Base-by-base conservation (phyloP, 2,797 vertebrate genomes). In the Chelon auratus region DNA sequence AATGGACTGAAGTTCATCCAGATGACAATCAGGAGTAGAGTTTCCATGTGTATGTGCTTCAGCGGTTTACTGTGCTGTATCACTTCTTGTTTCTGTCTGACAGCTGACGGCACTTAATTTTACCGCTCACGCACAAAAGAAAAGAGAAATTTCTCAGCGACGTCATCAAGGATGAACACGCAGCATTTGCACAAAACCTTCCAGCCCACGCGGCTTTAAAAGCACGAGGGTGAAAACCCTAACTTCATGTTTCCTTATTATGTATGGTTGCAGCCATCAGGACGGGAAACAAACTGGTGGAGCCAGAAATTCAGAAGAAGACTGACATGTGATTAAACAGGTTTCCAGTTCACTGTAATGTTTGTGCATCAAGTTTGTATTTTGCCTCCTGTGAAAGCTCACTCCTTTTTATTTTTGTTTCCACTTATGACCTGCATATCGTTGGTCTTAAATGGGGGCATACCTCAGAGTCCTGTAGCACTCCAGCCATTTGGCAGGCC, bases 391-490 rank as follows among this genome's bases (percentile, higher is more conserved):
- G 45, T 50, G 6, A 24, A 54, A 22, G 6, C 10, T 43, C 3
- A 9, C 5, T 37, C 9, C 6, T 42, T 15, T 43, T 50, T 36
- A 3, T 59, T 56, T 52, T 48, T 65, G 47, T 26, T 37, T 58
- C 68, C 20, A 47, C 51, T 65, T 22, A 18, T 66, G 75, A 77
- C 64, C 64, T 47, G 72, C 48, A 69, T 58, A 40, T 53, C 13
- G 30, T 3, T 43, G 40, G 18, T 47, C 74, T 62, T 66, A 18
- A 68, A 50, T n/a, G 18, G 68, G 30, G 62, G 22, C 77, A 53
- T 97, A 99, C 98, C 97, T 99, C 97, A 18, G 95, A 91, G 91
- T 98, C 97, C 77, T 95, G 93, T 12, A 99, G 90, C 68, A 87
- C 91, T 69, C 97, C 97, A 3, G 89, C 91, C 62, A 93, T 94